phyloP scores from a whole-genome alignment of 2,888 invertebrate genomes.

The Nipponacmea schrenckii region DNA sequence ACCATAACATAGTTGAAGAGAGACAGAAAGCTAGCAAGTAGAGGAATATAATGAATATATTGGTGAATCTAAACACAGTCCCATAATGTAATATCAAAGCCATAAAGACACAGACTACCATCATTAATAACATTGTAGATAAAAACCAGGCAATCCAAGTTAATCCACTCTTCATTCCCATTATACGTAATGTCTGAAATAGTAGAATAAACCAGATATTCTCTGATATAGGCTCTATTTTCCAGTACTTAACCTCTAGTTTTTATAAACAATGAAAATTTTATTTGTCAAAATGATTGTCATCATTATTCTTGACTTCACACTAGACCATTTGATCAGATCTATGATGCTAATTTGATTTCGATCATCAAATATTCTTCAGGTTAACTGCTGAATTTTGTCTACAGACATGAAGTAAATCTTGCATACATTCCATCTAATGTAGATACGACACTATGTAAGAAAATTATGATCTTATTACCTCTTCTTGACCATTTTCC shows the following conservation, averaged over 20 bases:
- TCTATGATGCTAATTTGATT: too few relatives aligned
- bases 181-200: constrained; percentile 64
- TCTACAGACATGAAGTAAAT: too few relatives aligned
- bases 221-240: too few relatives aligned
- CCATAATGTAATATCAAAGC: constrained; percentile 57
- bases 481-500: constrained; percentile 68
- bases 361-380: too few relatives aligned
- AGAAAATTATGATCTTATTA: constrained; percentile 25
- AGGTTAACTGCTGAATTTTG: too few relatives aligned
- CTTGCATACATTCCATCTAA: too few relatives aligned
- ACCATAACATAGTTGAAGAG: constrained; percentile 66
- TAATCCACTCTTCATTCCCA: constrained; percentile 64
- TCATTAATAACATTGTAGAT: constrained; percentile 58
- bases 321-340: too few relatives aligned
- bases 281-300: too few relatives aligned
- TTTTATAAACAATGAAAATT: too few relatives aligned
- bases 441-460: too few relatives aligned
- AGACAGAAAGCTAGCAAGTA: constrained; percentile 65
- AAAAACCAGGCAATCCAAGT: constrained; percentile 67
- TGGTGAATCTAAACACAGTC: constrained; percentile 57
- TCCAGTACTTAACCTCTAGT: too few relatives aligned
- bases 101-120: constrained; percentile 54
- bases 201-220: constrained; percentile 9
- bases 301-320: too few relatives aligned
- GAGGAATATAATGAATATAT: constrained; percentile 60